Conservation (phyloP, 2,797 vertebrate genomes). For the Podargus strigoides region DNA sequence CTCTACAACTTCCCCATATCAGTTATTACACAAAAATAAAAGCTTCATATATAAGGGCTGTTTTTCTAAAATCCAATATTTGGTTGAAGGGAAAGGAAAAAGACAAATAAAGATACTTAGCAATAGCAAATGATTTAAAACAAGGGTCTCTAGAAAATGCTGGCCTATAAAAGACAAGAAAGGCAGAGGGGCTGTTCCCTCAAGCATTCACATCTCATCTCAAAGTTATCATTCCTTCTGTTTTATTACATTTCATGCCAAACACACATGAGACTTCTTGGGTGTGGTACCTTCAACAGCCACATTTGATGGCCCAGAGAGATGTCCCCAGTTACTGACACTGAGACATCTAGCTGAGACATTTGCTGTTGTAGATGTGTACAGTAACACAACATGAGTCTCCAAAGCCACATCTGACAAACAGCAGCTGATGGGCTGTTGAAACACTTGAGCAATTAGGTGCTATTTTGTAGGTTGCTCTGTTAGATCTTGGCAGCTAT, state of each 20-base stretch:
- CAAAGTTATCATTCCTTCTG: not conserved
- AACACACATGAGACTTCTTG: not conserved
- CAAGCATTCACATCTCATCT: not conserved
- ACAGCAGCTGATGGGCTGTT: not conserved
- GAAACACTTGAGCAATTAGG: not conserved
- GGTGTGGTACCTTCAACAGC: not conserved
- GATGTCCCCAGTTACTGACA: not conserved
- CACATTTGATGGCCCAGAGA: too few relatives aligned
- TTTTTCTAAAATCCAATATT: not conserved
- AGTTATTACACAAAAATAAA: not conserved
- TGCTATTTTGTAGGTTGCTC: not conserved
- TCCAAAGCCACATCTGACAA: not conserved
- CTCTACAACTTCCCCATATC: not conserved
- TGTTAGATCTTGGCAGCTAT: not conserved
- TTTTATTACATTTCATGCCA: not conserved
- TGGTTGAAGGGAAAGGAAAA: not conserved
- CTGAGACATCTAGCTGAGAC: not conserved
- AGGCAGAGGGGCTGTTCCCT: not conserved
- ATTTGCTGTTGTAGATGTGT: rapidly evolving
- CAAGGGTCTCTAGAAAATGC: not conserved
- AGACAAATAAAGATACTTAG: not conserved
- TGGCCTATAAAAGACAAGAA: not conserved
- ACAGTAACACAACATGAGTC: too few relatives aligned
- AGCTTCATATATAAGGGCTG: not conserved
- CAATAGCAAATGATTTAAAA: not conserved